phyloP scores from a whole-genome alignment of 1,140 invertebrate species.

The Procambarus clarkii region DNA sequence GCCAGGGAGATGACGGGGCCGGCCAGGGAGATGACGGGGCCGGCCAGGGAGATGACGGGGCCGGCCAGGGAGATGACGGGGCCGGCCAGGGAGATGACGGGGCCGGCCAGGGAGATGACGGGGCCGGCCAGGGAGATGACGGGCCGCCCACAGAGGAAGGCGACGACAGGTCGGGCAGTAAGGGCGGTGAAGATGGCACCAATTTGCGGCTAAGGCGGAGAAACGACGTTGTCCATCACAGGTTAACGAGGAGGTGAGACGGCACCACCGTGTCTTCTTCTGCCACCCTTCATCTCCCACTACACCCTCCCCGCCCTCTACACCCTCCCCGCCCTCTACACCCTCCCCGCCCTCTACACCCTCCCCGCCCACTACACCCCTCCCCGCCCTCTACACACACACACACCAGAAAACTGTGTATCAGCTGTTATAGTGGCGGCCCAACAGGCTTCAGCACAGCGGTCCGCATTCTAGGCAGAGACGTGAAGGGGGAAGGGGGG shows the following conservation, averaged over 20 bases:
- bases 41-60: no score
- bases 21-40: no score
- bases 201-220: constrained; percentile 53
- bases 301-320: neutral
- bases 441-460: no score
- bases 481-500: no score
- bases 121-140: neutral
- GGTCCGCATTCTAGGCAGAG: no score
- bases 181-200: constrained; percentile 43
- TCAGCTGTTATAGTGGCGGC: neutral
- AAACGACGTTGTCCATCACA: constrained; percentile 52
- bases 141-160: neutral
- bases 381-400: neutral
- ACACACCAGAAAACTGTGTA: neutral
- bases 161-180: neutral
- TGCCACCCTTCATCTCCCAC: neutral
- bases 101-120: no score
- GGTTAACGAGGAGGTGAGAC: constrained; percentile 47
- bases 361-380: neutral
- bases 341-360: neutral
- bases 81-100: neutral
- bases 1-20: no score
- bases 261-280: neutral
- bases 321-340: neutral
- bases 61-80: no score